Conservation (phyloP, 2,113 vertebrate species). For the Callocephalon fimbriatum region DNA sequence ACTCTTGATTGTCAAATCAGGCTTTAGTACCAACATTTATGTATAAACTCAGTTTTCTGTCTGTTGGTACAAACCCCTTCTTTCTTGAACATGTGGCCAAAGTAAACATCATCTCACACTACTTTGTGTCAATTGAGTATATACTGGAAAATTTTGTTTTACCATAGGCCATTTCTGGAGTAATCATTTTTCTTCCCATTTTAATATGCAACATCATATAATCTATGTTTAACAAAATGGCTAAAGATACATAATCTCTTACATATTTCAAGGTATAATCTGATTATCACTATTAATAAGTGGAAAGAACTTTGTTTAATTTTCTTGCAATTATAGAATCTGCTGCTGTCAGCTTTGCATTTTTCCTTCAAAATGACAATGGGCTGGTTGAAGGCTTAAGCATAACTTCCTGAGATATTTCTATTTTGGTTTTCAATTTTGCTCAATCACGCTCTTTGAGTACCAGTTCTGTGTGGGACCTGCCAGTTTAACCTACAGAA, state of each 20-base stretch:
- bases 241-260: background rate
- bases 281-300: background rate
- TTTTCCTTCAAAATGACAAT: background rate
- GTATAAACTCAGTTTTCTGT: background rate
- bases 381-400: background rate
- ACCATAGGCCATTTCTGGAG: background rate
- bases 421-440: background rate
- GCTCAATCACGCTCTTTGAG: background rate
- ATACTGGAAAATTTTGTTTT: background rate
- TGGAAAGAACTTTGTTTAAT: background rate
- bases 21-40: background rate
- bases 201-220: background rate
- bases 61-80: background rate
- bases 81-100: background rate
- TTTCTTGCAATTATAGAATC: background rate
- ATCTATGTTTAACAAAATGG: background rate
- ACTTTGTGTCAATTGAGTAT: background rate
- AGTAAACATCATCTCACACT: background rate
- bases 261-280: background rate
- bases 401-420: background rate
- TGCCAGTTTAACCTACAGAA: background rate
- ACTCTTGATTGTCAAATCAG: background rate
- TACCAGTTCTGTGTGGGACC: background rate
- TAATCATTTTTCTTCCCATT: background rate
- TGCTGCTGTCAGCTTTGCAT: background rate